Base-by-base conservation (phyloP, 2,888 invertebrate genomes). In the Noctua janthe region DNA sequence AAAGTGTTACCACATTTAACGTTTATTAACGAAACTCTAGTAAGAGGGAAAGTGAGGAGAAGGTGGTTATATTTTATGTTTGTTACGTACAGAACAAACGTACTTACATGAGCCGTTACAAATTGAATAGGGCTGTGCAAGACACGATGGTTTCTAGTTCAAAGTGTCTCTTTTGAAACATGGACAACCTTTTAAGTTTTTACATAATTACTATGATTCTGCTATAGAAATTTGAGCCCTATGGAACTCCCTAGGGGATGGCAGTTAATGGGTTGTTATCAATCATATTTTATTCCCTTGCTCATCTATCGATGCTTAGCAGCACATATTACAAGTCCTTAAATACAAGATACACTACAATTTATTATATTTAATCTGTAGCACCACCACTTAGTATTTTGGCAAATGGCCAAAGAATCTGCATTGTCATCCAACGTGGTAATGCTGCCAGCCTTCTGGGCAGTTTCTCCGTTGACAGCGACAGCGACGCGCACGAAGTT, bases 21-120 rank as follows among this genome's bases (percentile, higher is more conserved):
- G 15, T 56, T 62, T 71, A 56, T 51, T 74, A 35, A 17, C n/a
- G 20, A 59, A n/a, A 76, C 39, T 66, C 1, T 76, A 23, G 39
- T 73, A 39, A 23, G 35, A 71, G 56, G 56, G 82, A 83, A 85
- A 85, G 83, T 75, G n/a, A 62, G 8, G 17, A 15, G 47, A 8
- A 64, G 17, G 35, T 47, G 64, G 13, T 71, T 83, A 35, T n/a
- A 39, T 75, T 72, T 81, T 80, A 80, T 71, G 54, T 71, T 51
- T 64, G 59, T 74, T 85, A 67, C 70, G 29, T 54, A 56, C 17
- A 54, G n/a, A 82, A 66, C 11, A 85, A 66, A 47, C 74, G 51
- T 64, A 23, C 39, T 39, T 39, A 39, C 67, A 66, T 59, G 59
- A 54, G 59, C 23, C 64, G 66, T 85, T 39, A 71, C 59, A 71